These are phyloP conservation scores for Hucho hucho DNA, from an alignment of 2,113 vertebrate species.

Conservation along the genomic window DNA sequence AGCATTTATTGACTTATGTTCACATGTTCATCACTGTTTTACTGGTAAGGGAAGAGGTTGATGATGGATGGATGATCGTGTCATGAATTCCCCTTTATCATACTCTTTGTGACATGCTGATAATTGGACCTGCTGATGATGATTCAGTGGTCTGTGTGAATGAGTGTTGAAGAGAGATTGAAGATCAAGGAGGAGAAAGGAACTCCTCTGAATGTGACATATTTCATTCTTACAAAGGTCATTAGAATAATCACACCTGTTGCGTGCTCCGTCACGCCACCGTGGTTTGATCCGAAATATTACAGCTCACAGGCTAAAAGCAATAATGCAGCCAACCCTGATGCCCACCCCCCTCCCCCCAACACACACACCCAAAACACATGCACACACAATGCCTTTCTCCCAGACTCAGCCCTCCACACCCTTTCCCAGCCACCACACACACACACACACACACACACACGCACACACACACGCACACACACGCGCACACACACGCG, in stretches of 20 bases:
- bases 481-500: no score
- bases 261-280: neutral
- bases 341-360: neutral
- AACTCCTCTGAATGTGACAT: no score
- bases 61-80: neutral
- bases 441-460: neutral
- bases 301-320: slow-evolving; percentile 1
- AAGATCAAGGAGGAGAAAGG: no score
- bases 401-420: slow-evolving; percentile 30
- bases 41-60: neutral
- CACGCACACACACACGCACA: neutral
- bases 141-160: no score
- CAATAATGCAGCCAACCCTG: slow-evolving; percentile 1
- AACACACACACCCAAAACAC: no score
- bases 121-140: no score
- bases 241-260: slow-evolving; percentile 24
- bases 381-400: neutral
- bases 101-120: no score
- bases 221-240: neutral
- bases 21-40: slow-evolving; percentile 1
- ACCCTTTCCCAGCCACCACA: neutral
- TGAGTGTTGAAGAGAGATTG: no score
- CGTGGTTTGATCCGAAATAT: slow-evolving; percentile 2
- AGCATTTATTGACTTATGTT: slow-evolving; percentile 20
- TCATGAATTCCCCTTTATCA: no score